Evolutionary conservation across 2,797 vertebrate species (phyloP), one percentile per base, ranked within the genome.

Genomic region (Salmo trutta): DNA sequence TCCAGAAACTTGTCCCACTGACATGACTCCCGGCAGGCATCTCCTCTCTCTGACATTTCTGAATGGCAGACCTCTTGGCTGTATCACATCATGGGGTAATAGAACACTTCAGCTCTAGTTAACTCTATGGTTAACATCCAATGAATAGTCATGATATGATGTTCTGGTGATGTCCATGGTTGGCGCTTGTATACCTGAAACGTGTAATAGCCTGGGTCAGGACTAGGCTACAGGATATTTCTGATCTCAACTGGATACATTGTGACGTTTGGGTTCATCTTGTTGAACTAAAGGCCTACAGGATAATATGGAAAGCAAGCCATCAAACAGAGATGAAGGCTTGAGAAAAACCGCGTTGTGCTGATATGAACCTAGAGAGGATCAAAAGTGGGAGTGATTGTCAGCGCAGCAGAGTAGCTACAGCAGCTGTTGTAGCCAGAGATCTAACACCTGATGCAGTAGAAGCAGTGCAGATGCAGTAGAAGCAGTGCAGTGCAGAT

Each of bases 1-100:
- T 88, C 87, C 73, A 75, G 86, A 93, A 95, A 93, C 92, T 95
- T 93, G 84, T 88, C 86, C 82, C 77, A 90, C 87, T 77, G 90
- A 91, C 91, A 82, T 69, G 29, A 64, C 84, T 81, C 87, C 78
- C 85, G 3, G 27, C 85, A 81, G 87, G 76, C 85, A 17, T 19
- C 54, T 6, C 85, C 70, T 33, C 78, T 36, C 82, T 82, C 87
- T 85, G 88, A 89, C 88, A 81, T 91, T 91, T 89, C 86, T 83
- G 82, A 90, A 86, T 87, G 83, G 76, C 86, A 12, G 79, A 81
- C 81, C 84, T 41, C 83, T 81, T 17, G 81, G 85, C 71, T 85
- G 74, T 80, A 81, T 81, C 87, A 74, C 69, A 33, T 51, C 14
- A 17, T 76, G 75, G 1, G 68, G 52, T 53, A 75, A 29, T 24